Conservation (phyloP, 1,140 invertebrate species). For the Hormaphis cornu region DNA sequence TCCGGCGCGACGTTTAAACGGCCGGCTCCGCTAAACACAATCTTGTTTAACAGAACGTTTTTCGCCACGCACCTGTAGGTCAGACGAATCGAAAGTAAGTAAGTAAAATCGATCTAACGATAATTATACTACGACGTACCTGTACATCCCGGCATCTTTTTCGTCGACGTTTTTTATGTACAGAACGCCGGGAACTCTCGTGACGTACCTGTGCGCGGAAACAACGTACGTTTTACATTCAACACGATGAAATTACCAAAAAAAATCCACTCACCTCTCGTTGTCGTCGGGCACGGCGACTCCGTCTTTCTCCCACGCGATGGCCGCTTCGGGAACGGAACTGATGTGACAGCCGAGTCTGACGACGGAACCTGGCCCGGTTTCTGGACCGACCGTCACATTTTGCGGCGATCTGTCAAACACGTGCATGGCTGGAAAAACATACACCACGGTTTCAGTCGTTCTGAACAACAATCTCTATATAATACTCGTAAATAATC, state of each 20-base stretch:
- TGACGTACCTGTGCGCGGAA: slow-evolving; percentile 34
- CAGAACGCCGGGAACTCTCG: slow-evolving; percentile 34
- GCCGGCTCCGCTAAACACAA: background rate
- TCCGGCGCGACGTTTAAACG: background rate
- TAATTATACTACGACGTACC: no score
- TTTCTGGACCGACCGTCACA: slow-evolving; percentile 15
- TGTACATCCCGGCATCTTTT: slow-evolving; percentile 36
- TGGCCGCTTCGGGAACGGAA: slow-evolving; percentile 35
- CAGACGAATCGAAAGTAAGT: background rate
- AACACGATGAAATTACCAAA: background rate
- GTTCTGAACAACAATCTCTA: no score
- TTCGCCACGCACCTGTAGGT: background rate
- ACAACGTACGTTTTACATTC: background rate
- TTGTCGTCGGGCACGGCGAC: slow-evolving; percentile 34
- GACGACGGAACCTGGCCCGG: slow-evolving; percentile 22
- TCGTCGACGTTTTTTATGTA: slow-evolving; percentile 34
- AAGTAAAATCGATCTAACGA: no score
- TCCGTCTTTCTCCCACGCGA: slow-evolving; percentile 35
- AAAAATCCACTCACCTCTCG: slow-evolving; percentile 11
- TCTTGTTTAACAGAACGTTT: background rate
- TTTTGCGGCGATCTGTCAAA: background rate
- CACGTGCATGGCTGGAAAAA: background rate
- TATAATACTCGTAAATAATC: no score
- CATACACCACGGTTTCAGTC: no score
- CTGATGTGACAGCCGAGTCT: slow-evolving; percentile 35